Percentiles rank a stretch among this genome's conserved stretches.
These are phyloP conservation scores for Sebastes steindachneri DNA, from an alignment of 2,797 vertebrate genomes.

Conservation along the genomic window DNA sequence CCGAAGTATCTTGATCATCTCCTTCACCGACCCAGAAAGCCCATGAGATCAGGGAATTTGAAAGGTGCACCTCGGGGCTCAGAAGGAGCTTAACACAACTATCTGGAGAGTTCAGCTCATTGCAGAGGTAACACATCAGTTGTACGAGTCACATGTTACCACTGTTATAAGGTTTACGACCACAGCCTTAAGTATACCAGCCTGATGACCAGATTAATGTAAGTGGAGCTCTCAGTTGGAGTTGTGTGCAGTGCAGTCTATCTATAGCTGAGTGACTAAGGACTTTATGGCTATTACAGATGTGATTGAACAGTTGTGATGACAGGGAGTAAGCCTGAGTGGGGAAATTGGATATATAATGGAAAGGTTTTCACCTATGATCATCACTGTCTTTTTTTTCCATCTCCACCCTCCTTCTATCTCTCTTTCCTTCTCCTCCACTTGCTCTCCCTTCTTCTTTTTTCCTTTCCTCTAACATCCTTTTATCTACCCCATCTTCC, in stretches of 20 bases:
- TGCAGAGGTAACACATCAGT: neutral
- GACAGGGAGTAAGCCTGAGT: slow-evolving; percentile 55
- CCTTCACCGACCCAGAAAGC: neutral
- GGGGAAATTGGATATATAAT: slow-evolving; percentile 71
- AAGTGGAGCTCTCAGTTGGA: slow-evolving; percentile 38
- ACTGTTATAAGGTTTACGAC: slow-evolving; percentile 5
- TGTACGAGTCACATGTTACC: slow-evolving; percentile 6
- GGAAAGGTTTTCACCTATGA: slow-evolving; percentile 62
- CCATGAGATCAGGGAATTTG: slow-evolving; percentile 17
- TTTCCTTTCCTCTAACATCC: slow-evolving; percentile 7
- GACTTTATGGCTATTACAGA: slow-evolving; percentile 57
- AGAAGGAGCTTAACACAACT: slow-evolving; percentile 19
- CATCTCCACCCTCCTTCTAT: slow-evolving; percentile 24
- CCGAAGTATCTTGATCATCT: slow-evolving; percentile 18
- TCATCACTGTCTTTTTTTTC: slow-evolving; percentile 53
- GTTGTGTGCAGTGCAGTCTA: slow-evolving; percentile 41
- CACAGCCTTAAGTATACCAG: slow-evolving; percentile 11
- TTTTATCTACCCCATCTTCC: slow-evolving; percentile 48
- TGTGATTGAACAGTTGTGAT: slow-evolving; percentile 61
- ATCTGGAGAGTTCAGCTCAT: slow-evolving; percentile 18
- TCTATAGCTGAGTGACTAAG: slow-evolving; percentile 52
- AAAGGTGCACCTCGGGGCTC: slow-evolving; percentile 10
- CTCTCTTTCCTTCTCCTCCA: slow-evolving; percentile 13
- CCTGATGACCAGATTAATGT: slow-evolving; percentile 43
- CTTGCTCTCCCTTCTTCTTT: slow-evolving; percentile 14